Evolutionary conservation across 2,888 invertebrate species (phyloP), one percentile per base, ranked within the genome.

Genomic region (Osmoderma eremita): DNA sequence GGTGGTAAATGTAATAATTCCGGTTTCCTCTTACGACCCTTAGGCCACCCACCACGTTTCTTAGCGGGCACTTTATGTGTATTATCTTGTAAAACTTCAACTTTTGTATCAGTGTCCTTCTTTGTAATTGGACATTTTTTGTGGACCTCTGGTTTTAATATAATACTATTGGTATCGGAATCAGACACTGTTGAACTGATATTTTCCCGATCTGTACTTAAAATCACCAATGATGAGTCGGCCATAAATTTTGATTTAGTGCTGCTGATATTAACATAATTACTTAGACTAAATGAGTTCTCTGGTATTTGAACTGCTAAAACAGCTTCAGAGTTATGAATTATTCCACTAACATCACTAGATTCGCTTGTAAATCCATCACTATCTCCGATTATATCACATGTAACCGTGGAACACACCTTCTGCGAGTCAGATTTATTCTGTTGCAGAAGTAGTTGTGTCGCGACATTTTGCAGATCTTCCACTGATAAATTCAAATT

Each of bases 31-130:
- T 86, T 87, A 63, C 86, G 81, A 0, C 87, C 87, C 77, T 87
- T 87, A 1, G 87, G 87, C 87, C 87, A 87, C 0, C 87, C 87
- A 68, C 87, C 86, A 73, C 85, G 81, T 77, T 86, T 86, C 54
- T 79, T 80, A 22, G 74, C 69, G 53, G 77, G 79, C 36, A 68
- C 63, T 54, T 74, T 76, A 49, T 69, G 69, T 3, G 63, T 69
- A 38, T 72, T 71, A 18, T 67, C 67, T 10, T 58, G 41, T 20
- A 13, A 2, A 2, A 24, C 41, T 38, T 58, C 68, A 10, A 30
- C 22, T n/a, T 50, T 58, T 3, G 36, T 42, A 5, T 61, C 53
- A n/a, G n/a, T 22, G 13, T 62, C 30, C 6, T 30, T 48, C 38
- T 45, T 50, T 8, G 54, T 5, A 17, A 39, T 38, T 0, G 24